These are phyloP conservation scores for Drosophila ironensis DNA, from an alignment of 1,140 invertebrate species.

Conservation along the genomic window DNA sequence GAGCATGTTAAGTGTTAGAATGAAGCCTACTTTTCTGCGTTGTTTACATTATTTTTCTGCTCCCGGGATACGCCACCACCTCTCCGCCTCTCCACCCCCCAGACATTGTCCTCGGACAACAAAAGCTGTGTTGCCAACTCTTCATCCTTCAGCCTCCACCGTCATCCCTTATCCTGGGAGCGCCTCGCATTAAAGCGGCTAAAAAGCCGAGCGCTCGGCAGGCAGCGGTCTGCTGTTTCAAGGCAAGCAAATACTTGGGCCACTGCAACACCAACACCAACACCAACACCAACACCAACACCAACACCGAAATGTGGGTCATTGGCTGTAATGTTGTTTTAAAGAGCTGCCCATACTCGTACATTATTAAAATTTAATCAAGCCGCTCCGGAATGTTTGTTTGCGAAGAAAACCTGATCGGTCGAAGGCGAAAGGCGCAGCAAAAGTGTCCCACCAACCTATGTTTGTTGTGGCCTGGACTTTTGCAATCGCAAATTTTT, in stretches of 20 bases:
- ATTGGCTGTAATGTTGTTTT: slow-evolving; percentile 42
- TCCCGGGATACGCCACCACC: neutral
- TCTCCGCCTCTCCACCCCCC: slow-evolving; percentile 6
- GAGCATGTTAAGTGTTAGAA: slow-evolving; percentile 78
- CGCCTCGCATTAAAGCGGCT: slow-evolving; percentile 33
- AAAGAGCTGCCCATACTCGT: slow-evolving; percentile 33
- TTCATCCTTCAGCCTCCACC: slow-evolving; percentile 17
- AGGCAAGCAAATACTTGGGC: neutral
- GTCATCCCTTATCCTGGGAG: too few relatives aligned
- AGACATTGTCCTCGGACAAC: slow-evolving; percentile 66
- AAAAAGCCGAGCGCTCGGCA: neutral
- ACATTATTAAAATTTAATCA: slow-evolving; percentile 47
- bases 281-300: too few relatives aligned
- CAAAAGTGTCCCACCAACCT: too few relatives aligned
- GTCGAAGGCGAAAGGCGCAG: slow-evolving; percentile 3
- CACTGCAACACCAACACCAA: too few relatives aligned
- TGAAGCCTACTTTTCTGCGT: slow-evolving; percentile 70
- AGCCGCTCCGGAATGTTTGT: slow-evolving; percentile 23
- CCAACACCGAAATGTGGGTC: slow-evolving; percentile 38
- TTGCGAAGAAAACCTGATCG: slow-evolving; percentile 23
- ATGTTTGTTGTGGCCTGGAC: too few relatives aligned
- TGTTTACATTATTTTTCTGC: slow-evolving; percentile 40
- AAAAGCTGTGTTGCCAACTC: slow-evolving; percentile 49
- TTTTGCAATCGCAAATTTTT: neutral
- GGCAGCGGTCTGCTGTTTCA: slow-evolving; percentile 20